Evolutionary conservation across 2,888 invertebrate species (phyloP).

Genomic region (Spisula solida): DNA sequence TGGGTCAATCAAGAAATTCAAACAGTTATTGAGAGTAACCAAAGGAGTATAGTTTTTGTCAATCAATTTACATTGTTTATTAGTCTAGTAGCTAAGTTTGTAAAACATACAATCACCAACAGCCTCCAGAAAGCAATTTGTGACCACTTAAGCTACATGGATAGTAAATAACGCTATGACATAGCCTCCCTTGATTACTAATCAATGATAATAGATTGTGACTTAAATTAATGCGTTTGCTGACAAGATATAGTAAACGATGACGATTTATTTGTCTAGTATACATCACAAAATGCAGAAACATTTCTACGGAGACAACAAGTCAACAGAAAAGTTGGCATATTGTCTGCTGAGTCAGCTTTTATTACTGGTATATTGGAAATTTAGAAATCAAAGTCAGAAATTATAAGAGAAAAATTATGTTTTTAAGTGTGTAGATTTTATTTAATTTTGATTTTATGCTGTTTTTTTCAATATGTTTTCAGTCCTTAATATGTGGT

Average conservation of each 20-base stretch:
- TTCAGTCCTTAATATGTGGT: no score
- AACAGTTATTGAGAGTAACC: no score
- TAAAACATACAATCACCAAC: background rate
- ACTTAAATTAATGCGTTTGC: background rate
- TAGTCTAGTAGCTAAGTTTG: no score
- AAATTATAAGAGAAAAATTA: background rate
- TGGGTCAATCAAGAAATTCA: no score
- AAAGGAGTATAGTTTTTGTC: no score
- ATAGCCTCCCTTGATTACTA: background rate
- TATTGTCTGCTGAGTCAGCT: background rate
- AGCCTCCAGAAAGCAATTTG: background rate
- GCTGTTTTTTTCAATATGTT: no score
- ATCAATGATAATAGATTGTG: background rate
- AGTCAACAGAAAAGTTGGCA: background rate
- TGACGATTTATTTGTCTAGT: constrained; percentile 11
- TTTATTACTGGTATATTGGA: background rate
- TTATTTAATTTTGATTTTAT: no score
- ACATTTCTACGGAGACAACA: background rate
- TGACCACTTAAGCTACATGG: background rate
- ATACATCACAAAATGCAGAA: background rate
- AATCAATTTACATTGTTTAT: no score
- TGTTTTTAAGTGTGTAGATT: no score
- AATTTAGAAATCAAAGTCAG: background rate
- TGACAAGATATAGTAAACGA: background rate
- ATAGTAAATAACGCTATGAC: background rate